These are phyloP conservation scores for Sinopyrophorus schimmeli DNA, from an alignment of 2,888 invertebrate genomes.

Conservation along the genomic window DNA sequence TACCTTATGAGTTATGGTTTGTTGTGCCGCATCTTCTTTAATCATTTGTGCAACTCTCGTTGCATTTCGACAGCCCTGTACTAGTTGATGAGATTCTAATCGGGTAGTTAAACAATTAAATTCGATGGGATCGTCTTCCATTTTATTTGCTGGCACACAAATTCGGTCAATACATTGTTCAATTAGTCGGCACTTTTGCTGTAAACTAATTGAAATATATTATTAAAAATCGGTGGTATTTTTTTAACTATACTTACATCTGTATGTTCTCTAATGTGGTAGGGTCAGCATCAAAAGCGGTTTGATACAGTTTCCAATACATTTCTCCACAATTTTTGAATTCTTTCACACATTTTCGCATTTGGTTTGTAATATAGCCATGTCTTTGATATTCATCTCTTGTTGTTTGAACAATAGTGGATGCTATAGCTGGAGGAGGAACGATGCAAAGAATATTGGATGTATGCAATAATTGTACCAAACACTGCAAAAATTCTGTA, in stretches of 20 bases:
- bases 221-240: conserved; percentile 4
- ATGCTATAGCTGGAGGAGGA: conserved; percentile 91
- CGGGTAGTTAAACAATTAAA: conserved; percentile 52
- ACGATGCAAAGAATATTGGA: conserved; percentile 82
- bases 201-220: conserved; percentile 62
- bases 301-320: conserved; percentile 77
- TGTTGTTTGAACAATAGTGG: conserved; percentile 75
- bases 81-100: conserved; percentile 55
- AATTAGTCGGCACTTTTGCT: conserved; percentile 77
- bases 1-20: conserved; percentile 57
- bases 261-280: conserved; percentile 74
- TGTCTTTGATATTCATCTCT: conserved; percentile 78
- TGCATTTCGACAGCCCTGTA: conserved; percentile 55
- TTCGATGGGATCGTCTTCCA: conserved; percentile 48
- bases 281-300: conserved; percentile 85
- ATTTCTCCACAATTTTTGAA: conserved; percentile 72
- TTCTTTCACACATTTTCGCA: conserved; percentile 74
- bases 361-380: conserved; percentile 77
- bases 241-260: conserved; percentile 56
- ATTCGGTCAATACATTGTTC: conserved; percentile 76
- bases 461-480: conserved; percentile 67
- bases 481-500: conserved; percentile 71
- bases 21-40: conserved; percentile 45
- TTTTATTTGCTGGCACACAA: conserved; percentile 57
- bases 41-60: conserved; percentile 51